Evolutionary conservation across 2,888 invertebrate genomes (phyloP), one percentile per base, ranked within the genome.

Genomic region (Alcis repandata): DNA sequence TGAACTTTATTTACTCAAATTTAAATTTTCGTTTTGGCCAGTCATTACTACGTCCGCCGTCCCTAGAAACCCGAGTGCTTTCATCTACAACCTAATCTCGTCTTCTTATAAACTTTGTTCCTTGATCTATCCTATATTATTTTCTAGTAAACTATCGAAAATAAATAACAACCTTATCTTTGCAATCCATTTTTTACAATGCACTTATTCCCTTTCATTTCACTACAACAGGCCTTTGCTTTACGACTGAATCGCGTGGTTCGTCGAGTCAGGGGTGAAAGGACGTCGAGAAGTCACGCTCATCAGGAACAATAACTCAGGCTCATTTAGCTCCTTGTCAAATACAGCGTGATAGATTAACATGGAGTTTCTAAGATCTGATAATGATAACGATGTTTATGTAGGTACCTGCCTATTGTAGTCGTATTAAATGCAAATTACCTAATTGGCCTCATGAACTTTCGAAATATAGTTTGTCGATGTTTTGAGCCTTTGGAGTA

Each of bases 201-300:
- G 49, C 59, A 48, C 15, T 32, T 33, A 8, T 33, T 38, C 43
- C 46, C 33, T 59, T 32, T 19, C 41, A 17, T 59, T 10, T 38
- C 57, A 67, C 66, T 53, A 70, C 63, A 67, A 53, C 59, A 60
- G 59, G 64, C 36, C 63, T 56, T 57, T 59, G 43, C 70, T 78
- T 77, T 77, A 79, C 77, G 71, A 68, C 68, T 63, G 40, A 72
- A 75, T 82, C 69, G 83, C 83, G 81, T 82, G 82, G 68, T 72
- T 63, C 65, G 43, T 33, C 61, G 63, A 67, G 68, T 65, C 67
- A 68, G 38, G 63, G 63, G 65, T 45, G 19, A 56, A 65, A 48
- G 13, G 20, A 51, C 19, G 51, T n/a, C 51, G n/a, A 36, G 64
- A 36, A 51, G 54, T 53, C 63, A 60, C 56, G 59, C 56, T 60